Percentiles rank a stretch among this genome's conserved stretches.
Evolutionary conservation across 1,140 invertebrate species (phyloP).

Genomic region (Camponotus pennsylvanicus): DNA sequence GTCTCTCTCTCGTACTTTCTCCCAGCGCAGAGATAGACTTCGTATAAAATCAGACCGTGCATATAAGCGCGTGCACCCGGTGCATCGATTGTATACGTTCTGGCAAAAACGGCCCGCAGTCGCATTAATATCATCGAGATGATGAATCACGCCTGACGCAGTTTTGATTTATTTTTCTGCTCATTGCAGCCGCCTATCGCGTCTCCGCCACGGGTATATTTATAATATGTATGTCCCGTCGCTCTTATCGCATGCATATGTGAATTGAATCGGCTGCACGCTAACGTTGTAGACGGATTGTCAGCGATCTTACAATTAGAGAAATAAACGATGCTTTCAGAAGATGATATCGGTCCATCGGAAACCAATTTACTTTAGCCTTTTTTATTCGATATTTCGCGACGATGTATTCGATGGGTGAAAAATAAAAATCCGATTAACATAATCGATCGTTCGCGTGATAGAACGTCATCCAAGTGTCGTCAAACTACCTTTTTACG

Average conservation of each 20-base stretch:
- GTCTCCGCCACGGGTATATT: conserved; percentile 10
- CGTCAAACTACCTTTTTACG: not conserved
- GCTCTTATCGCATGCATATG: conserved; percentile 53
- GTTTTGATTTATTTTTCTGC: conserved; percentile 71
- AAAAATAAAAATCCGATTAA: conserved; percentile 8
- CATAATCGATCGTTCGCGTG: not conserved
- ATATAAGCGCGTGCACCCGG: conserved; percentile 35
- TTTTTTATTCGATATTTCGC: not conserved
- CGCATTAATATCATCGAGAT: conserved; percentile 79
- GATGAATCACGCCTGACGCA: conserved; percentile 75
- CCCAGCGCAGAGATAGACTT: conserved; percentile 16
- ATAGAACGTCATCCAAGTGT: not conserved
- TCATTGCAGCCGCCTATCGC: conserved; percentile 55
- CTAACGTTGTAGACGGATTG: conserved; percentile 6
- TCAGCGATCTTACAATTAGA: conserved; percentile 31
- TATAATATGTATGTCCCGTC: conserved; percentile 1
- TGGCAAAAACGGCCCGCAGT: conserved; percentile 66
- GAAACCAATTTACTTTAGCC: not conserved
- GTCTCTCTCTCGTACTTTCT: conserved; percentile 4
- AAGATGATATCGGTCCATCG: conserved; percentile 29
- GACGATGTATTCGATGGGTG: not conserved
- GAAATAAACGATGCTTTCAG: conserved; percentile 34
- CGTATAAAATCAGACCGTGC: conserved; percentile 29
- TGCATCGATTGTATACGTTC: conserved; percentile 27
- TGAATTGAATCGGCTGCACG: conserved; percentile 52